These are phyloP conservation scores for Fregetta grallaria DNA, from an alignment of 2,113 vertebrate species.

Conservation along the genomic window DNA sequence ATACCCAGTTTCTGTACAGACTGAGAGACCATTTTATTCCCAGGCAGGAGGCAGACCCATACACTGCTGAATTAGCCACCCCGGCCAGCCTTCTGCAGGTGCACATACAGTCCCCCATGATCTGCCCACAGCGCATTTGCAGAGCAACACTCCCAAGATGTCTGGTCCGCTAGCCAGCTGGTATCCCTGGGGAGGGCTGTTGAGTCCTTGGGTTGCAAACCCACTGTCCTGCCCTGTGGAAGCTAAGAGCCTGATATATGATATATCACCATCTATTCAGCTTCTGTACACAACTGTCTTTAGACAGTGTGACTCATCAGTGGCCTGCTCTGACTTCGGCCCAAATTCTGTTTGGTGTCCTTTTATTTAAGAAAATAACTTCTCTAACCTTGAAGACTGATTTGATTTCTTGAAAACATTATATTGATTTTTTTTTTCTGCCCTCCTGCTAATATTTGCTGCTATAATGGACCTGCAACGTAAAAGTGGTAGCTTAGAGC, in stretches of 20 bases:
- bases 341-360: neutral
- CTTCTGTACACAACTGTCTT: neutral
- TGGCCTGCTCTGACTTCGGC: neutral
- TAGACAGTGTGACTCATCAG: neutral
- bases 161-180: neutral
- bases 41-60: neutral
- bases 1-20: neutral
- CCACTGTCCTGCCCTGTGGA: rapidly evolving
- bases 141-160: neutral
- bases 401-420: neutral
- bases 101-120: rapidly evolving
- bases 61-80: rapidly evolving
- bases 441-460: neutral
- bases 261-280: neutral
- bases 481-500: neutral
- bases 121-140: neutral
- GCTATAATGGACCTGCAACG: neutral
- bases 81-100: neutral
- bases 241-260: neutral
- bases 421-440: neutral
- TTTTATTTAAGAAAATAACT: constrained; percentile 6
- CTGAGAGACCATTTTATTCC: neutral
- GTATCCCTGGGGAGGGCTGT: neutral
- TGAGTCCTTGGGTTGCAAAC: neutral
- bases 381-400: neutral